Base-by-base conservation (phyloP, 2,113 vertebrate genomes). In the Cryptotis parvus region DNA sequence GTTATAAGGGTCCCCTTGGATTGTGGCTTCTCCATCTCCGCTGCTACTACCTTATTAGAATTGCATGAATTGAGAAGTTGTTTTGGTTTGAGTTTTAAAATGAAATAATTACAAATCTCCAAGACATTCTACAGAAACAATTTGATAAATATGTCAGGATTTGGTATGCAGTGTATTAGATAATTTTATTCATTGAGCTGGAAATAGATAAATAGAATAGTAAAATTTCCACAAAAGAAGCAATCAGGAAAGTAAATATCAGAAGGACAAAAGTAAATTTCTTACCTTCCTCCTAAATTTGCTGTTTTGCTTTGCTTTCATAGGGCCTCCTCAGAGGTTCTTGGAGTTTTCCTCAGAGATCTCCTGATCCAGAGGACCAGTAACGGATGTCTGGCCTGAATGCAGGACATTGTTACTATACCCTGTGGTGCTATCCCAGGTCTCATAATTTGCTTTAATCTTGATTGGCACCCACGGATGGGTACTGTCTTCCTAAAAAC, bases 171-270 rank as follows among this genome's bases (percentile, higher is more conserved):
- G 63, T 69, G 80, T 87, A 27, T 61, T 84, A 87, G 14, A 77
- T 63, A 68, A 84, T 55, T 80, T 89, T 70, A 18, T 39, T 84
- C 65, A 78, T 49, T 81, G 90, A 43, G 22, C 35, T 70, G 24
- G n/a, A 87, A 84, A 84, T 80, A 89, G 92, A 70, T 75, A 84
- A 84, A 90, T 87, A 52, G 73, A 86, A 84, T 37, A 85, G 61
- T 33, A 95, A 84, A 81, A 37, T 61, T 82, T 66, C 68, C 9
- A 49, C 45, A 69, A 78, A 92, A 68, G 41, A 37, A 78, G 29
- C 15, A 61, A 85, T 68, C 8, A 27, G 27, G 15, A 84, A 91
- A 14, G 52, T 15, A 79, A 37, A 49, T 45, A 82, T 78, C 65
- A 75, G 12, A 85, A 87, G 15, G 33, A 68, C 31, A 9, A 68